Base-by-base conservation (phyloP, 2,113 vertebrate genomes). In the Neogobius melanostomus region DNA sequence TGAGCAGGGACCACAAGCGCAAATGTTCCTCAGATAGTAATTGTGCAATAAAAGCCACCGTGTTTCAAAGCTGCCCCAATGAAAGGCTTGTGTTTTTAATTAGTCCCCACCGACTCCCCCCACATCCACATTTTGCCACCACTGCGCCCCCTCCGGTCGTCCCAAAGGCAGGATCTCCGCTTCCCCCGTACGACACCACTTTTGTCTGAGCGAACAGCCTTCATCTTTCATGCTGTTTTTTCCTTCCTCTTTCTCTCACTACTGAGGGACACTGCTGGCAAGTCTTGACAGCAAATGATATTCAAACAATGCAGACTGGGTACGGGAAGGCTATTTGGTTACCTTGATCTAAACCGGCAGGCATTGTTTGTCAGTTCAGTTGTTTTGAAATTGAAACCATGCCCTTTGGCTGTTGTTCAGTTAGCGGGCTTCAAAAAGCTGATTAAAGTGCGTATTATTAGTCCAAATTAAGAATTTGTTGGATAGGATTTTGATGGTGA, bases 41-140 rank as follows among this genome's bases (percentile, higher is more conserved):
- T 66, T 69, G 67, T 50, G 75, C 67, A 81, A 83, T 77, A 74
- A 78, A 85, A 85, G 72, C 71, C 28, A 48, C 8, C 63, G 46
- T 71, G 47, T 74, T 77, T 69, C 47, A 68, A 61, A 54, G 28
- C 51, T 75, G 81, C 57, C 72, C 65, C 62, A 87, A 71, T 45
- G 66, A 74, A 70, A 80, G 62, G 69, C 79, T 84, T 77, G 76
- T 85, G 82, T 87, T 88, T 90, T 91, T 90, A 91, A 90, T 90
- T 82, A 88, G 67, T 59, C 80, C 64, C 86, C 28, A 36, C 28
- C 47, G 6, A 16, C 51, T 17, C 74, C 72, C 70, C 14, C 73
- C 72, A 36, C 28, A 36, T 36, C 28, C 28, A 36, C 28, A 36
- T 69, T 28, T n/a, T 11, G 17, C 53, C 53, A 28, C 21, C 53